Evolutionary conservation across 2,888 invertebrate genomes (phyloP), one percentile per base, ranked within the genome.

Genomic region (Aradus depressus): DNA sequence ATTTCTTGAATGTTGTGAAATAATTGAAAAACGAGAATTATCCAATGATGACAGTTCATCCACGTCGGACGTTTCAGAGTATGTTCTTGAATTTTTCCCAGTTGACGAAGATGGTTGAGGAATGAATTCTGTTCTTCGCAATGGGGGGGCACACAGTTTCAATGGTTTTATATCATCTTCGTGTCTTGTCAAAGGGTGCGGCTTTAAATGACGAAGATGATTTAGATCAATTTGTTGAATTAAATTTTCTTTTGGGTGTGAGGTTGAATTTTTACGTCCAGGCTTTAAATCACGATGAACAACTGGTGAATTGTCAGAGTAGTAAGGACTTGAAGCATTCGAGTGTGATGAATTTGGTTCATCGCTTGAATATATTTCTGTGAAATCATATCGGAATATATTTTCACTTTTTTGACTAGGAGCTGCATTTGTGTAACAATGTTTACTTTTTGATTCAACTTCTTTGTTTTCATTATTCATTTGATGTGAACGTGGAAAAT

Each of bases 221-320:
- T 50, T 52, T 21, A 55, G 37, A 55, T 68, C 65, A 22, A 69
- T 64, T 18, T 67, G 67, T 16, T 67, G 65, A 12, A 70, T 71
- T 1, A 70, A 71, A 19, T 68, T 64, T 57, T 71, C 71, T 55
- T 68, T 69, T 44, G 70, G 64, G 3, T 71, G 62, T 1, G 72
- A 67, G 62, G 73, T 72, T 2, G 72, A 72, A 19, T 68, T 60
- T 60, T 76, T 75, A 48, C 75, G 70, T 12, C 75, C 75, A 14
- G 90, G 90, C 67, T 90, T 90, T 32, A 89, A 70, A 37, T 81
- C 82, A 44, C 90, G 75, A 65, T 90, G 83, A 22, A 91, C 87
- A 28, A 76, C 78, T 12, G 89, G 88, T 35, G 88, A 84, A 31
- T 52, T 52, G 4, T 48, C 52, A 52, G 75, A 76, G 61, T 78